Percentiles rank a stretch among this genome's conserved stretches.
Conservation (phyloP, 2,797 vertebrate genomes). For the Lutjanus campechanus region DNA sequence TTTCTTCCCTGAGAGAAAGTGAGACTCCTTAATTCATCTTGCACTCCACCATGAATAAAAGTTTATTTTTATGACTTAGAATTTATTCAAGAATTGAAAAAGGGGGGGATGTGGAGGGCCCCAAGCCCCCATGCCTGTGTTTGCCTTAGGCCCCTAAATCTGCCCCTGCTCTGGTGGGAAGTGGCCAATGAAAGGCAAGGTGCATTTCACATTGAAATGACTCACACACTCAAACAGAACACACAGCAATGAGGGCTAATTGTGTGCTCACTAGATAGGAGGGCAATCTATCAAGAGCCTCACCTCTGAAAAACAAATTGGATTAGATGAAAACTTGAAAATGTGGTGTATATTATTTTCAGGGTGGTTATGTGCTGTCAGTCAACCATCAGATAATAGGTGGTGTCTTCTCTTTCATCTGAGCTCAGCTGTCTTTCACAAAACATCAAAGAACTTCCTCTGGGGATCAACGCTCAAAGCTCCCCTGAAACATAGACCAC, state of each 20-base stretch:
- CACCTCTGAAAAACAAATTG: background rate
- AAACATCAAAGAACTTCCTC: constrained; percentile 65
- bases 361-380: constrained; percentile 42
- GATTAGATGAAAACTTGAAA: constrained; percentile 21
- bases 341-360: constrained; percentile 32
- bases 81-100: too few relatives aligned
- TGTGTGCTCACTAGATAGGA: background rate
- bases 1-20: too few relatives aligned
- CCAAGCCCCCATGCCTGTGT: too few relatives aligned
- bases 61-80: too few relatives aligned
- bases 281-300: background rate
- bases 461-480: constrained; percentile 36
- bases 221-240: too few relatives aligned
- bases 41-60: too few relatives aligned
- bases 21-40: too few relatives aligned
- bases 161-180: too few relatives aligned
- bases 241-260: too few relatives aligned
- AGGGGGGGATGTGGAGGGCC: too few relatives aligned
- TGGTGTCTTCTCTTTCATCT: constrained; percentile 56
- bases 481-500: background rate
- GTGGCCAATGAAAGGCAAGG: too few relatives aligned
- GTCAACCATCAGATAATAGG: constrained; percentile 46
- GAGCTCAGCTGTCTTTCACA: constrained; percentile 51
- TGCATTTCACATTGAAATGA: background rate
- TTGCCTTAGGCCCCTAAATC: too few relatives aligned